A percentile compares a stretch with the other conserved stretches of the same genome.
Evolutionary conservation across 2,113 vertebrate species (phyloP).

Genomic region (Oryzias woworae): DNA sequence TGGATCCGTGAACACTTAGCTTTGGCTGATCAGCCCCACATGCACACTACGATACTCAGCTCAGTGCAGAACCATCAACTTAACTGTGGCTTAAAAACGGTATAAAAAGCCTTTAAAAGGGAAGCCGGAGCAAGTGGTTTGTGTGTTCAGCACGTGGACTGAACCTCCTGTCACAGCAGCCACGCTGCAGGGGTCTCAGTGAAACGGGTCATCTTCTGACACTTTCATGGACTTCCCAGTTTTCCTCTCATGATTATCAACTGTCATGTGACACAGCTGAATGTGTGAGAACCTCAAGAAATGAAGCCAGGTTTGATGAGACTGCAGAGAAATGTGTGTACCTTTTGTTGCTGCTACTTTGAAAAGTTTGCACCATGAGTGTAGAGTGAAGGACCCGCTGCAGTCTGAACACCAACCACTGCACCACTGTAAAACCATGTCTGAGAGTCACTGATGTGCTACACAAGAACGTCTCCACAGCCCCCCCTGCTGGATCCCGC

Average conservation of each 20-base stretch:
- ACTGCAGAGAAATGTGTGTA: conserved; percentile 4
- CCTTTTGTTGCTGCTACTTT: conserved; percentile 25
- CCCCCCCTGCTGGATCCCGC: neutral
- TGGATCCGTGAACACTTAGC: too few species aligned
- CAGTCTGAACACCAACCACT: conserved; percentile 2
- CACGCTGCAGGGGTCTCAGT: neutral
- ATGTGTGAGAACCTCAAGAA: too few species aligned
- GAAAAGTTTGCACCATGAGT: neutral
- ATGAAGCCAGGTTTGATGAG: neutral
- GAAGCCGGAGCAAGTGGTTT: neutral
- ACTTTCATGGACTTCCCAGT: neutral
- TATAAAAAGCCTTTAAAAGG: neutral
- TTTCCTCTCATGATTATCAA: neutral
- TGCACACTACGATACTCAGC: neutral
- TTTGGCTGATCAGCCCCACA: too few species aligned
- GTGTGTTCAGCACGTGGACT: neutral
- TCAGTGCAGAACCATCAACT: neutral
- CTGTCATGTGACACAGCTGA: neutral
- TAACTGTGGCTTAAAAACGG: neutral
- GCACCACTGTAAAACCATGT: conserved; percentile 31
- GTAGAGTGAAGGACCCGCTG: neutral
- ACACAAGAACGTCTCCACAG: conserved; percentile 49
- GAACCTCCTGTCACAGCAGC: neutral
- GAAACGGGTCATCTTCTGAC: too few species aligned
- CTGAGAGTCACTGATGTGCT: conserved; percentile 44